Conservation (phyloP, 1,140 invertebrate genomes). For the Zaprionus kolodkinae region DNA sequence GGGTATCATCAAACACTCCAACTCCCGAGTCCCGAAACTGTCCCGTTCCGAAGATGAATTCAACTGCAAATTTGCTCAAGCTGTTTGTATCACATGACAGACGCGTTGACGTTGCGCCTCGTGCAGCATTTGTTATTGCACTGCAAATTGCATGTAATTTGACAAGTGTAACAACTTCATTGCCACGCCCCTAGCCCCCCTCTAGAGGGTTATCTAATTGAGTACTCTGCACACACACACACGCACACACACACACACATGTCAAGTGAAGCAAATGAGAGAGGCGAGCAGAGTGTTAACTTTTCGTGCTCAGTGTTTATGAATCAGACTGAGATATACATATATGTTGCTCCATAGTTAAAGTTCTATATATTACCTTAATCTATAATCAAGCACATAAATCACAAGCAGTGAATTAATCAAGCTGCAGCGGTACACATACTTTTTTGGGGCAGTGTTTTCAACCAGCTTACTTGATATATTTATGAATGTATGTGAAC, state of each 20-base stretch:
- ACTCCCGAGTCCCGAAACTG: conserved; percentile 49
- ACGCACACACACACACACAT: background rate
- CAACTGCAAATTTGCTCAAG: conserved; percentile 18
- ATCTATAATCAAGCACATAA: background rate
- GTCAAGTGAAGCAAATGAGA: conserved; percentile 2
- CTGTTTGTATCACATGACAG: conserved; percentile 10
- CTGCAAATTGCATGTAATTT: conserved; percentile 59
- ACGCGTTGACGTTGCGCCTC: conserved; percentile 15
- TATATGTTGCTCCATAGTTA: background rate
- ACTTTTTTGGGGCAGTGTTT: background rate
- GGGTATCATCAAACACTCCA: conserved; percentile 57
- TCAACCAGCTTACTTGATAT: background rate
- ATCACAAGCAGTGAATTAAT: background rate
- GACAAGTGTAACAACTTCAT: conserved; percentile 47
- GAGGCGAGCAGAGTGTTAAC: background rate
- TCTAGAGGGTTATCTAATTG: background rate
- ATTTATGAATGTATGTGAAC: background rate
- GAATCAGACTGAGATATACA: background rate
- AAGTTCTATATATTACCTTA: conserved; percentile 3
- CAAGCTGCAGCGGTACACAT: background rate
- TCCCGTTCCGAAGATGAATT: background rate
- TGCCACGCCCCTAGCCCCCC: background rate
- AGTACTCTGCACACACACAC: background rate
- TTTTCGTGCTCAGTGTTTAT: background rate
- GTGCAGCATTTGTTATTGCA: conserved; percentile 34